Evolutionary conservation across 2,888 invertebrate genomes (phyloP).

Genomic region (Xiphydria camelus): DNA sequence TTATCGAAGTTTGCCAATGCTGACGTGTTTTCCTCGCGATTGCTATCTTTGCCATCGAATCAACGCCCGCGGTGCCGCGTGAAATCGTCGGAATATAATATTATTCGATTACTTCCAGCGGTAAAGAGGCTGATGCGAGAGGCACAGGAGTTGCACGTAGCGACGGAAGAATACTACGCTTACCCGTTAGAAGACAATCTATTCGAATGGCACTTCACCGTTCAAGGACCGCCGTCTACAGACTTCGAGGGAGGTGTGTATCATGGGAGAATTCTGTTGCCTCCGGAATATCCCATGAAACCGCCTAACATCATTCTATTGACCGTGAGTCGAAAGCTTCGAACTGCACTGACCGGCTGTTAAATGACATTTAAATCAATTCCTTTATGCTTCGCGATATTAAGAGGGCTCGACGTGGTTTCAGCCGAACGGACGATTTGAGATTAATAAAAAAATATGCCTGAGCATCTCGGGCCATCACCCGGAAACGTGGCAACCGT

Average conservation of each 20-base stretch:
- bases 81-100: conserved; percentile 2
- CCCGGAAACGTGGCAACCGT: conserved; percentile 98
- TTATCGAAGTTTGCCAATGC: too few species aligned
- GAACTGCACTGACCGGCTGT: neutral
- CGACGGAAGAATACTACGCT: conserved; percentile 88
- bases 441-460: conserved; percentile 92
- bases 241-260: conserved; percentile 91
- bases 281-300: conserved; percentile 96
- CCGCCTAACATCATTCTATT: conserved; percentile 92
- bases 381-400: neutral
- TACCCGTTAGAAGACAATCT: conserved; percentile 91
- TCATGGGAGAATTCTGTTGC: conserved; percentile 88
- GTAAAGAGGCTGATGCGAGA: conserved; percentile 93
- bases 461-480: conserved; percentile 94
- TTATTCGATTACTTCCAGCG: conserved; percentile 60
- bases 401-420: conserved; percentile 25
- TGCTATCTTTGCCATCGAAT: too few species aligned
- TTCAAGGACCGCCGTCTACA: conserved; percentile 84
- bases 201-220: conserved; percentile 98
- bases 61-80: too few species aligned
- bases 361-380: neutral
- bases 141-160: conserved; percentile 81
- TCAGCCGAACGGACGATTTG: conserved; percentile 91
- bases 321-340: conserved; percentile 65
- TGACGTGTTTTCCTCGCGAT: neutral